These are phyloP conservation scores for Papilio machaon DNA, from an alignment of 1,140 invertebrate genomes.

Conservation along the genomic window DNA sequence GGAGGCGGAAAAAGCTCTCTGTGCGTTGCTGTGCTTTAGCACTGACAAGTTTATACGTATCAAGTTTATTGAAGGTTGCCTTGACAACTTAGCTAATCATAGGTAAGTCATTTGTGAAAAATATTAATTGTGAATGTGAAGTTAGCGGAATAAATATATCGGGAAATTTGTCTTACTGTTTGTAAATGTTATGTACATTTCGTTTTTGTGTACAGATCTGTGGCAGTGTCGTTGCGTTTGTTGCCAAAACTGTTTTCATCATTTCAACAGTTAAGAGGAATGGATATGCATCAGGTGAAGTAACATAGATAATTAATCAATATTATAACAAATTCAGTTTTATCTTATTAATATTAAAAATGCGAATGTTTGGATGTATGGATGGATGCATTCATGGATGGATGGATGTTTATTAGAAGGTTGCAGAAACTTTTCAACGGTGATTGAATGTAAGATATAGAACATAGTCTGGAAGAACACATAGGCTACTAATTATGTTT, in stretches of 20 bases:
- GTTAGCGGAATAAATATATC: not conserved
- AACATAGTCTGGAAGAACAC: no score
- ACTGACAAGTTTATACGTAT: conserved; percentile 93
- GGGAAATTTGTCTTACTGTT: not conserved
- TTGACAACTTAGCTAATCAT: conserved; percentile 94
- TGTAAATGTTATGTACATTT: not conserved
- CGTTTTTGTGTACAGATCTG: conserved; percentile 84
- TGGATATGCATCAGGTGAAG: conserved; percentile 88
- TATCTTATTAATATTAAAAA: no score
- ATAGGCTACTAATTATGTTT: no score
- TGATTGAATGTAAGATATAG: no score
- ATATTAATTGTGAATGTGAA: conserved; percentile 42
- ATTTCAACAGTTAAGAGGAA: conserved; percentile 93
- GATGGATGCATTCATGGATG: no score
- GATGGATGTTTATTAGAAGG: no score
- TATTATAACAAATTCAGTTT: not conserved
- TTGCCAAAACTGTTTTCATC: conserved; percentile 95
- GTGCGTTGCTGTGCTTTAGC: conserved; percentile 94
- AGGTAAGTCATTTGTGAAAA: conserved; percentile 77
- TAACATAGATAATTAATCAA: not conserved
- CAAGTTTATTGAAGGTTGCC: conserved; percentile 97
- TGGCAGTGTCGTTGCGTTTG: conserved; percentile 93
- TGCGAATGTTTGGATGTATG: no score
- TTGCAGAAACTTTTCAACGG: no score
- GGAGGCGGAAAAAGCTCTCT: conserved; percentile 95